Evolutionary conservation across 2,888 invertebrate genomes (phyloP), one percentile per base, ranked within the genome.

Genomic region (Athrips mouffetella): DNA sequence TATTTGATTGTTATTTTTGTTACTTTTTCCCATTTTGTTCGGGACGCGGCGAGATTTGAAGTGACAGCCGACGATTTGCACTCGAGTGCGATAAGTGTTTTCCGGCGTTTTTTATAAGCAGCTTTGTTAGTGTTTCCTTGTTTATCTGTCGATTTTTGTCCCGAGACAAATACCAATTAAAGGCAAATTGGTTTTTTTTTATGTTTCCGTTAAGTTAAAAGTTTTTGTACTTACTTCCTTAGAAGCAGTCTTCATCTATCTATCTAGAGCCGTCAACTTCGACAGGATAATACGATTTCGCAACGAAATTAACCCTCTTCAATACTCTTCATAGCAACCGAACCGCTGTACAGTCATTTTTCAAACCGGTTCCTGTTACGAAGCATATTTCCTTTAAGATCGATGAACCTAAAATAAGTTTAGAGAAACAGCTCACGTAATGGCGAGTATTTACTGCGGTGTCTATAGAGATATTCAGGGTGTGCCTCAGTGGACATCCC

Each of bases 1-100:
- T 82, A 78, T 81, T 86, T 85, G 87, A 87, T 87, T 88, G 87
- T 88, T 87, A 86, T 87, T 87, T 87, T 83, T 85, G 84, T 84
- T 79, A 77, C 84, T 82, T 82, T 77, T 77, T 79, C 74, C 76
- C 74, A 73, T 80, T 81, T 75, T 73, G 74, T 76, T 71, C 70
- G 64, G 70, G 67, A 70, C 74, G 71, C 73, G 61, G 63, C 74
- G 76, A 71, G 76, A 83, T 80, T 81, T 86, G 77, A 85, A 87
- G 86, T 87, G 87, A 87, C 88, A 87, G 80, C 75, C 80, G 70
- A 79, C 86, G 78, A 86, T 85, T 87, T 83, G 79, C 84, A 81
- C 84, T 85, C 79, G 77, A 84, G 81, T 80, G 82, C 67, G 81
- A 80, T 87, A 87, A 88, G 88, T 87, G 87, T 84, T 86, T 82